Evolutionary conservation across 2,797 vertebrate species (phyloP).

Genomic region (Lacerta agilis): DNA sequence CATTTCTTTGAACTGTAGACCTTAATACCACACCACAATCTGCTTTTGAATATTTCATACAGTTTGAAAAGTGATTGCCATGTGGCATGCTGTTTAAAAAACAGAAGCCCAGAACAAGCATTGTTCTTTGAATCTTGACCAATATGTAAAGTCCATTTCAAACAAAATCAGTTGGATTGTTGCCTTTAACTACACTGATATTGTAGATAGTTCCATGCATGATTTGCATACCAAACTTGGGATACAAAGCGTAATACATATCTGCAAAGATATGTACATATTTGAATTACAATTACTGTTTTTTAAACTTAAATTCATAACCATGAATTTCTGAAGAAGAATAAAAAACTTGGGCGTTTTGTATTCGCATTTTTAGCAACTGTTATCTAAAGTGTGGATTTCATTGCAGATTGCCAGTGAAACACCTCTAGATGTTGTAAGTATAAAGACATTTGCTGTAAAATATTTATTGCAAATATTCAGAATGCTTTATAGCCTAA

Average conservation of each 20-base stretch:
- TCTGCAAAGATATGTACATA: not conserved
- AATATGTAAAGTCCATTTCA: not conserved
- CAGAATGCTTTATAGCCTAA: slow-evolving; percentile 11
- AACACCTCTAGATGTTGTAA: slow-evolving; percentile 98
- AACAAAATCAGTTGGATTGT: not conserved
- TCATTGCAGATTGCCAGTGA: slow-evolving; percentile 94
- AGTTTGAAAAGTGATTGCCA: not conserved
- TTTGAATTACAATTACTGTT: not conserved
- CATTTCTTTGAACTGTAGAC: not conserved
- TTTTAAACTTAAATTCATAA: not conserved
- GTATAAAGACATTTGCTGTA: slow-evolving; percentile 70
- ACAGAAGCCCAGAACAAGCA: not conserved
- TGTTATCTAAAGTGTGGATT: slow-evolving; percentile 41
- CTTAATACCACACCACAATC: not conserved
- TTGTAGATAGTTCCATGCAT: not conserved
- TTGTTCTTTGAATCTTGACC: not conserved
- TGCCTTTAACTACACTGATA: not conserved
- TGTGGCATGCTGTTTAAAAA: not conserved
- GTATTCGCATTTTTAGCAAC: slow-evolving; percentile 26
- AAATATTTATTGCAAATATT: slow-evolving; percentile 19
- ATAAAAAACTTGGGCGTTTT: slow-evolving; percentile 12
- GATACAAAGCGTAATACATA: not conserved
- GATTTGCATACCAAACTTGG: not conserved
- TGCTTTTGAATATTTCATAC: not conserved
- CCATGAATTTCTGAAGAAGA: not conserved